Conservation (phyloP, 2,888 invertebrate species). For the Mesochorus sp. region DNA sequence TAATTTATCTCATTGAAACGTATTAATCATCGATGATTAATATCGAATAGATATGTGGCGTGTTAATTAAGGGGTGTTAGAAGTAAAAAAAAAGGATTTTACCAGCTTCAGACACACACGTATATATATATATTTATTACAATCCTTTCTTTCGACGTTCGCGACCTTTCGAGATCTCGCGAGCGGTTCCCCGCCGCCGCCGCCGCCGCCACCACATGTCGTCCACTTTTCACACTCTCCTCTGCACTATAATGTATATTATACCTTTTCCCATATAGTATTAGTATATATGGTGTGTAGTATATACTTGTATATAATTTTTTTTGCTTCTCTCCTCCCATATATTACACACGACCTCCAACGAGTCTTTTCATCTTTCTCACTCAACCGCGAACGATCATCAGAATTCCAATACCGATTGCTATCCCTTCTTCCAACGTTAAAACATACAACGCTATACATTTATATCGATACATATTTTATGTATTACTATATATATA, state of each 20-base stretch:
- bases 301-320: constrained; percentile 38
- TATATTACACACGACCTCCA: constrained; percentile 53
- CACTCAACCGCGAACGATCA: constrained; percentile 44
- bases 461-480: not conserved
- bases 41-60: too few species aligned
- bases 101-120: constrained; percentile 35
- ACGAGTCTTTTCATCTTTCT: constrained; percentile 19
- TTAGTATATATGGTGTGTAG: not conserved
- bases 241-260: constrained; percentile 11
- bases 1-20: not conserved
- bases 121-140: too few species aligned
- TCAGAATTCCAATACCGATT: constrained; percentile 62
- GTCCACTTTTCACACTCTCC: constrained; percentile 61
- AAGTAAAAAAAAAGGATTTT: constrained; percentile 16
- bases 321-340: constrained; percentile 45
- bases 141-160: constrained; percentile 29
- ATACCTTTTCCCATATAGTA: constrained; percentile 21
- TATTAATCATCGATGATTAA: not conserved
- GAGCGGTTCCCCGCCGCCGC: constrained; percentile 16
- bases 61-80: too few species aligned
- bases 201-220: too few species aligned
- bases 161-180: constrained; percentile 56
- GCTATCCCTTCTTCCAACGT: constrained; percentile 19
- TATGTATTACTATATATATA: not conserved
- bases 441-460: not conserved